Evolutionary conservation across 1,140 invertebrate genomes (phyloP).

Genomic region (Alviniconcha marisindica): DNA sequence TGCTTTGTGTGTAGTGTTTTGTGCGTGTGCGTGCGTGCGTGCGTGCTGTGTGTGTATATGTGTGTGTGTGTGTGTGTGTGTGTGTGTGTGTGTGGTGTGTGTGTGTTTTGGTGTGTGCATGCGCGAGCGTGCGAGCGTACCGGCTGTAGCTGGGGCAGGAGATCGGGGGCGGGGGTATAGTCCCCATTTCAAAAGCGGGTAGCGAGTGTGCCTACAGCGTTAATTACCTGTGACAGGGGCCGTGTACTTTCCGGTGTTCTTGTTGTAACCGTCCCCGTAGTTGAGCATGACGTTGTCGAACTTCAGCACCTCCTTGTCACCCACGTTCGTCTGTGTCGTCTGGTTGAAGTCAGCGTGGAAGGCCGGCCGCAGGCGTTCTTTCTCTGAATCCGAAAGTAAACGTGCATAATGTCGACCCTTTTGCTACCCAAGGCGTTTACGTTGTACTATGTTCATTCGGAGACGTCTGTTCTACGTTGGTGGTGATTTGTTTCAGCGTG

Average conservation of each 20-base stretch:
- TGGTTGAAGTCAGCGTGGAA: not conserved
- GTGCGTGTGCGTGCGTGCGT: too few relatives aligned
- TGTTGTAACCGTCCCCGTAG: not conserved
- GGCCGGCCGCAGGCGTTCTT: not conserved
- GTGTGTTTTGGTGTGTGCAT: not conserved
- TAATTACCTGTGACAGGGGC: slow-evolving; percentile 2
- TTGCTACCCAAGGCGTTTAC: not conserved
- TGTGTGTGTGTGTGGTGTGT: slow-evolving; percentile 1
- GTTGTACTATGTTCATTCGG: not conserved
- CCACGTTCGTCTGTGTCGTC: not conserved
- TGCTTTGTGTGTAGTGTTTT: too few relatives aligned
- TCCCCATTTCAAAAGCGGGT: too few relatives aligned
- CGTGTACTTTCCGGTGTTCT: not conserved
- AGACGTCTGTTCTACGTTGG: not conserved
- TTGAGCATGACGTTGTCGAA: not conserved
- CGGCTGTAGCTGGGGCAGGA: too few relatives aligned
- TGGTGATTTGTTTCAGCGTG: too few relatives aligned
- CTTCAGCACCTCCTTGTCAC: not conserved
- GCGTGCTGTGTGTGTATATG: not conserved
- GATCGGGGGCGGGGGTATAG: too few relatives aligned
- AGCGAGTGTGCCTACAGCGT: too few relatives aligned
- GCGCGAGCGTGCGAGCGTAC: too few relatives aligned
- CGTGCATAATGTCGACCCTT: not conserved
- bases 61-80: slow-evolving; percentile 10
- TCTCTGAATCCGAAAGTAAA: not conserved